Evolutionary conservation across 2,113 vertebrate species (phyloP).

Genomic region (Lophochroa leadbeateri): DNA sequence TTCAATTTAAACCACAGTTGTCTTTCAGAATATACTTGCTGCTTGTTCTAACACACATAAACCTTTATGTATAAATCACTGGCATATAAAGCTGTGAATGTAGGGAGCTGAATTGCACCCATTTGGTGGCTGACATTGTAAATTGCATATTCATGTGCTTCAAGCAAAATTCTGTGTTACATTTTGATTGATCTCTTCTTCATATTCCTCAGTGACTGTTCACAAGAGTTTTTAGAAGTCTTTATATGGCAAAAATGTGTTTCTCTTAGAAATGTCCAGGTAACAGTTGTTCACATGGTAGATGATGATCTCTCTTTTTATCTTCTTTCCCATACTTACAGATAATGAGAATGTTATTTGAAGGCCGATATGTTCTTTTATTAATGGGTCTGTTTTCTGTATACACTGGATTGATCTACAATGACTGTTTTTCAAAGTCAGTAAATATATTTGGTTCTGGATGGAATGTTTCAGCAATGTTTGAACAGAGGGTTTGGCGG

Average conservation of each 20-base stretch:
- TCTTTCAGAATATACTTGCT: neutral
- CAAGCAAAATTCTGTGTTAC: neutral
- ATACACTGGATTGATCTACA: constrained; percentile 97
- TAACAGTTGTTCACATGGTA: neutral
- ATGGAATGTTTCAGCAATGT: constrained; percentile 91
- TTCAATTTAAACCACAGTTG: neutral
- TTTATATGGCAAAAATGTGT: neutral
- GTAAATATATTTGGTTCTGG: constrained; percentile 92
- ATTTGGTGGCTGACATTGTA: neutral
- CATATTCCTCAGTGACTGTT: neutral
- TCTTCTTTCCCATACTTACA: constrained; percentile 17
- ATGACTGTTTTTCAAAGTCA: constrained; percentile 98
- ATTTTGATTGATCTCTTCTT: neutral
- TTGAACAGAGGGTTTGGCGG: constrained; percentile 68
- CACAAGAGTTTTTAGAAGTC: neutral
- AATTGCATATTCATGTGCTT: neutral
- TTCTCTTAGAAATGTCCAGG: neutral
- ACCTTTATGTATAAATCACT: neutral
- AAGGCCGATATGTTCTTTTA: constrained; percentile 93
- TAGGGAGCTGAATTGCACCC: neutral
- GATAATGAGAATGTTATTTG: constrained; percentile 93
- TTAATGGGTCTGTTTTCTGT: constrained; percentile 96
- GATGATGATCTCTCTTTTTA: neutral
- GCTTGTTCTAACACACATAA: neutral
- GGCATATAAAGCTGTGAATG: neutral